Conservation (phyloP, 2,113 vertebrate genomes). For the Scomber japonicus region DNA sequence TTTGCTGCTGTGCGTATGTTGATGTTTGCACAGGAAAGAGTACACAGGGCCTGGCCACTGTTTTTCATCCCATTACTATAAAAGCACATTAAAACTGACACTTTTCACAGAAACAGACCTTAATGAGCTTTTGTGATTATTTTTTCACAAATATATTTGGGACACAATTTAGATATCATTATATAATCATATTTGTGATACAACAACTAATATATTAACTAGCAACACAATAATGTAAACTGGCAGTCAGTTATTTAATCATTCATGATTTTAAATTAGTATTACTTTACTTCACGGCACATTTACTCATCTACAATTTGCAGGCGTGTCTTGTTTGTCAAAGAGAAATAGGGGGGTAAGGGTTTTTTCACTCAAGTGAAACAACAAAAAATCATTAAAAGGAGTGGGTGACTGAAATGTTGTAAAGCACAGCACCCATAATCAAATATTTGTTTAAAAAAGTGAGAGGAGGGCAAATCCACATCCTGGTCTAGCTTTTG, state of each 20-base stretch:
- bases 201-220: too few relatives aligned
- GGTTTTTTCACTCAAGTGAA: too few relatives aligned
- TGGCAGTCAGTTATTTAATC: too few relatives aligned
- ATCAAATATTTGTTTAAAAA: background rate
- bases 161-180: too few relatives aligned
- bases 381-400: slow-evolving; percentile 2
- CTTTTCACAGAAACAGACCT: background rate
- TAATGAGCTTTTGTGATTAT: background rate
- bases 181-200: too few relatives aligned
- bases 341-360: too few relatives aligned
- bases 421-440: background rate
- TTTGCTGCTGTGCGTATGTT: background rate
- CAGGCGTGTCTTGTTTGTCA: too few relatives aligned
- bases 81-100: background rate
- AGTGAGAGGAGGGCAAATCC: background rate
- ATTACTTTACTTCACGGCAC: too few relatives aligned
- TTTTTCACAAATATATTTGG: background rate
- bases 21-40: background rate
- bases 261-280: too few relatives aligned
- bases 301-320: too few relatives aligned
- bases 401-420: background rate
- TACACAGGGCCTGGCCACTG: background rate
- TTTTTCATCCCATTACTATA: background rate
- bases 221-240: too few relatives aligned
- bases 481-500: background rate